Base-by-base conservation (phyloP, 1,140 invertebrate genomes). In the Drosophila aff. region DNA sequence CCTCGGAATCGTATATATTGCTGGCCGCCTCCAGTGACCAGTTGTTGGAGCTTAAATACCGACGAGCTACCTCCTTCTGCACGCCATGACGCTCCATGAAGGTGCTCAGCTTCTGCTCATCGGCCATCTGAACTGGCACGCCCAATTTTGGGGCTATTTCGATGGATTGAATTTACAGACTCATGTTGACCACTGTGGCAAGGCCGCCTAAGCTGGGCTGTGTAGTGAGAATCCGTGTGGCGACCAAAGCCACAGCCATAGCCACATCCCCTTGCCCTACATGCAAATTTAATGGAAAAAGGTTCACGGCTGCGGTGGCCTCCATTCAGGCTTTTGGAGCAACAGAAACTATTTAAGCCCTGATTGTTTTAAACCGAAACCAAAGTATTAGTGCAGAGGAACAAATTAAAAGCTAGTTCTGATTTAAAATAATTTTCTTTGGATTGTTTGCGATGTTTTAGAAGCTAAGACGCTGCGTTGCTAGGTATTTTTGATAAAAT, bases 21-120 rank as follows among this genome's bases (percentile, higher is more conserved):
- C 78, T 69, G n/a, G 85, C 85, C 33, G 52, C 43, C 3, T 89
- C 85, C 36, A 89, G 21, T 0, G 44, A 62, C 85, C 85, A 90
- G 41, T 85, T 61, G 46, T 85, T 85, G 36, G 71, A 16, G 2
- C 41, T 64, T 15, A 89, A 40, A 49, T 89, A 89, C 7, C 61
- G 78, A 11, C 57, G 71, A 16, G 85, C 85, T 16, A 90, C 71
- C 28, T 76, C 60, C 71, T 90, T 50, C 15, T 16, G 26, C n/a
- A 76, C 85, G 33, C 71, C 78, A 81, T 90, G 64, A 15, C 83
- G 78, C 18, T 69, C 38, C 86, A 90, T 89, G 69, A 89, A 89
- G 16, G 60, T 76, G 31, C 52, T 59, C 53, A 89, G 60, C 85
- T 85, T 90, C 72, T 89, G 71, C 67, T 89, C 85, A 82, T 90